A percentile compares a stretch with the other conserved stretches of the same genome.
phyloP scores from a whole-genome alignment of 2,888 invertebrate species.

The Chirona hameri region DNA sequence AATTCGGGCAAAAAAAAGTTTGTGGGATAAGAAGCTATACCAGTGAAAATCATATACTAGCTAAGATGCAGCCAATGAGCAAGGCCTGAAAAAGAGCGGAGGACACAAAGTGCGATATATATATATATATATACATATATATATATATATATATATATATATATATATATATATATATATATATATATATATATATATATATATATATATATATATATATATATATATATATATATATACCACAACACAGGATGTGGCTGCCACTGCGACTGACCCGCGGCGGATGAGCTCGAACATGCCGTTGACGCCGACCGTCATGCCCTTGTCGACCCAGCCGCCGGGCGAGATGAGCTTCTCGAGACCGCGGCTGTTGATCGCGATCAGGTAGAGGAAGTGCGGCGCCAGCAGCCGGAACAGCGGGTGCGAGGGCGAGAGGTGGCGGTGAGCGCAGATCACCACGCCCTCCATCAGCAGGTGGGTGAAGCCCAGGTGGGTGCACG shows the following conservation, averaged over 20 bases:
- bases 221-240: neutral
- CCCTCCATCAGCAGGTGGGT: slow-evolving; percentile 53
- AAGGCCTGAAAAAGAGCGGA: too few species aligned
- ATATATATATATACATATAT: too few species aligned
- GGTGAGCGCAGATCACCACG: slow-evolving; percentile 48
- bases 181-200: neutral
- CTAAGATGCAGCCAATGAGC: too few species aligned
- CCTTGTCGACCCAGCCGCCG: slow-evolving; percentile 51
- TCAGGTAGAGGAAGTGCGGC: slow-evolving; percentile 51
- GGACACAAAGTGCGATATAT: too few species aligned
- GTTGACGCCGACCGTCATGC: slow-evolving; percentile 48
- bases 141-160: too few species aligned
- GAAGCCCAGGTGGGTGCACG: slow-evolving; percentile 47
- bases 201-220: neutral
- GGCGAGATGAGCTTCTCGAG: slow-evolving; percentile 48
- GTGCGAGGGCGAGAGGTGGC: slow-evolving; percentile 50
- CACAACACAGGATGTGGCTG: neutral
- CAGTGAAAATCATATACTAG: too few species aligned
- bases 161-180: neutral
- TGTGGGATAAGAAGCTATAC: too few species aligned
- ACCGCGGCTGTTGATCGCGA: slow-evolving; percentile 51
- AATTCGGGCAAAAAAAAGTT: neutral
- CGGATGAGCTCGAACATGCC: slow-evolving; percentile 50
- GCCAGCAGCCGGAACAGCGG: slow-evolving; percentile 51
- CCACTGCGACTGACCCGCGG: slow-evolving; percentile 45